Percentiles rank a stretch among this genome's conserved stretches.
phyloP scores from a whole-genome alignment of 2,797 vertebrate genomes.

The Zonotrichia albicollis region DNA sequence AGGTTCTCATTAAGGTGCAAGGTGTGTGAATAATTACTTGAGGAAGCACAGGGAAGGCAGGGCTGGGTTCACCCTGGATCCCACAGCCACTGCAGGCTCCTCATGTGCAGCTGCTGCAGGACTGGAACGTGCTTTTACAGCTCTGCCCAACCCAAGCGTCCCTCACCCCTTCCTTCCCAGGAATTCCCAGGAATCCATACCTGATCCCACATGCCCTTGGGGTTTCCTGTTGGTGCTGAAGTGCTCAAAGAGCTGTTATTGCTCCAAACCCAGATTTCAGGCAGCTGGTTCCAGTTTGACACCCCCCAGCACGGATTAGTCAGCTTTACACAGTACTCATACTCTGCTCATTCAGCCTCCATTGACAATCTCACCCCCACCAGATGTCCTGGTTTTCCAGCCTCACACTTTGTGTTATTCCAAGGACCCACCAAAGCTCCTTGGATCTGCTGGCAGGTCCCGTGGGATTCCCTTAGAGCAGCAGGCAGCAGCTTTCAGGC shows the following conservation, averaged over 20 bases:
- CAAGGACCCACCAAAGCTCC: background rate
- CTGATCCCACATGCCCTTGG: background rate
- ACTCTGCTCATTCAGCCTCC: background rate
- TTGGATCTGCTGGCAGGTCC: background rate
- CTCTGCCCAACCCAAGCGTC: background rate
- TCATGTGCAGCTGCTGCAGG: background rate
- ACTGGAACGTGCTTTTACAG: background rate
- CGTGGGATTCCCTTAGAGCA: background rate
- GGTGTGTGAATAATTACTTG: background rate
- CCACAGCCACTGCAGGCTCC: background rate
- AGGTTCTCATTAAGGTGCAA: conserved; percentile 35
- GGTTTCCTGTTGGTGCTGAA: background rate
- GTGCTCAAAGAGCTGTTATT: background rate
- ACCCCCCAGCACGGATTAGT: background rate
- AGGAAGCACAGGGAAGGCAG: conserved; percentile 6
- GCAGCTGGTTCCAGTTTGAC: background rate
- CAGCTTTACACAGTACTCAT: background rate
- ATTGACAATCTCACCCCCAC: background rate
- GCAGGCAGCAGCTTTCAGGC: background rate
- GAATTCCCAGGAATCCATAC: background rate
- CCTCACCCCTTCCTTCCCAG: background rate
- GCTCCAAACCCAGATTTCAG: background rate
- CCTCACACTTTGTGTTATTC: background rate
- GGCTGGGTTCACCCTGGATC: conserved; percentile 20
- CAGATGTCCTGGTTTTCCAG: background rate